Percentiles rank a stretch among this genome's conserved stretches.
Conservation (phyloP, 2,888 invertebrate species). For the Proisotoma minuta region DNA sequence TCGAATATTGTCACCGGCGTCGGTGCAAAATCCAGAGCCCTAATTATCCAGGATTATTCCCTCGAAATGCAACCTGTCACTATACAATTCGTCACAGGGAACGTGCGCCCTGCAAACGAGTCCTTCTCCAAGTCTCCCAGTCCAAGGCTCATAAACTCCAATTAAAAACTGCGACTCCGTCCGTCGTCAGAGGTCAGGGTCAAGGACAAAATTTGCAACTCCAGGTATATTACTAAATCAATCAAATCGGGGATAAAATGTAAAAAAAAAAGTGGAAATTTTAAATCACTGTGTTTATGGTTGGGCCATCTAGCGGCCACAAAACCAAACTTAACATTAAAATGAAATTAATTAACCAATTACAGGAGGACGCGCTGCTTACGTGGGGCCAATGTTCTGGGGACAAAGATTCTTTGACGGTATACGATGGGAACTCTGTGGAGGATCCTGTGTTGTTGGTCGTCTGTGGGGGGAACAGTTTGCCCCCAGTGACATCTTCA, state of each 20-base stretch:
- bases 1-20: constrained; percentile 79
- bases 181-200: background rate
- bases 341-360: too few species aligned
- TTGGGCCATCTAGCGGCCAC: too few species aligned
- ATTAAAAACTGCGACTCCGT: constrained; percentile 61
- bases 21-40: constrained; percentile 82
- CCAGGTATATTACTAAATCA: too few species aligned
- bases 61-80: constrained; percentile 86
- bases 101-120: constrained; percentile 82
- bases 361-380: constrained; percentile 34
- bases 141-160: constrained; percentile 69
- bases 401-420: constrained; percentile 69
- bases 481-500: constrained; percentile 70
- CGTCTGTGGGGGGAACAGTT: constrained; percentile 70
- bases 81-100: constrained; percentile 80
- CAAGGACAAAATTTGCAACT: background rate
- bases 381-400: constrained; percentile 75
- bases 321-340: too few species aligned
- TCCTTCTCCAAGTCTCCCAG: constrained; percentile 80
- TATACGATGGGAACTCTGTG: constrained; percentile 77
- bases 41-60: constrained; percentile 87
- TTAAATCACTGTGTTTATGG: too few species aligned
- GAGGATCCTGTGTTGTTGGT: constrained; percentile 78
- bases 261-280: too few species aligned
- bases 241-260: too few species aligned